Base-by-base conservation (phyloP, 2,797 vertebrate species). In the Xenopus petersii region DNA sequence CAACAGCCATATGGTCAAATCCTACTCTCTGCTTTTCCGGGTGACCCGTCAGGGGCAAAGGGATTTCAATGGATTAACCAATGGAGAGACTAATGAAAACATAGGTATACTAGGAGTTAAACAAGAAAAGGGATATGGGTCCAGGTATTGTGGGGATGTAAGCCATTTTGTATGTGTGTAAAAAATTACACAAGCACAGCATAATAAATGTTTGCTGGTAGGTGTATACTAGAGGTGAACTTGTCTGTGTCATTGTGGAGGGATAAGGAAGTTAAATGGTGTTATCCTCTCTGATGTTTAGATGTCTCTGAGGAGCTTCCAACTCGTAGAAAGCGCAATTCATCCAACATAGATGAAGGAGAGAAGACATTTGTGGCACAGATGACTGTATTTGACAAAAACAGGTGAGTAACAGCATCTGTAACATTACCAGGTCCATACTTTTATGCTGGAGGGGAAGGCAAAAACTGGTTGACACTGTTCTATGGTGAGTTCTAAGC, bases 1-100 rank as follows among this genome's bases (percentile, higher is more conserved):
- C 92, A 98, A 98, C 93, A 98, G 96, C 88, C 97, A 99, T 91
- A 98, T 96, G 95, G 96, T 99, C 86, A 99, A 99, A 92, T 99
- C 97, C 81, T 99, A 98, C 86, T 98, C 97, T 2, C 90, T 99
- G 83, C 93, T 99, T 82, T 98, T 99, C 92, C 92, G 96, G 93
- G 96, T 99, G 84, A 97, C 95, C 58, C 92, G 91, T 81, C 94
- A 93, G 59, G 94, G 95, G 85, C 94, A 94, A 86, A 94, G 95
- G 83, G 94, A 96, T 59, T 85, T 93, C 79, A 95, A 94, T 75
- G 91, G 93, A 81, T 90, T 98, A 79, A 91, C 95, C 79, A 98
- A 95, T 55, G 95, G 97, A 0, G 96, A 98, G 86, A 93, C 94
- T 71, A 97, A 98, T 76, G 97, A 98, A 88, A 98, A 98, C 86